phyloP scores from a whole-genome alignment of 2,113 vertebrate genomes.

The Nasalis larvatus region DNA sequence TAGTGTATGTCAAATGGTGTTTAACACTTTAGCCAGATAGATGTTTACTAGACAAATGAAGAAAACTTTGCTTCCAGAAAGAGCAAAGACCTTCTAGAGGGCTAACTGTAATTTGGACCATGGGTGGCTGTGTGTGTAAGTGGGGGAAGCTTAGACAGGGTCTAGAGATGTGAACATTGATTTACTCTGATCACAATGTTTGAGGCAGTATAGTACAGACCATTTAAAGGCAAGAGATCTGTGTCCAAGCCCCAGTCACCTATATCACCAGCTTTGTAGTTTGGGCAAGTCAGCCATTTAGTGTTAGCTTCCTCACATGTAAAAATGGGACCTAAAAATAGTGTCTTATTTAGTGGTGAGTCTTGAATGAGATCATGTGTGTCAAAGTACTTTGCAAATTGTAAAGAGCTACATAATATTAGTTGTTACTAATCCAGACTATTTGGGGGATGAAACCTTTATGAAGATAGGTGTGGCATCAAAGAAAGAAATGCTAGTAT shows the following conservation, averaged over 20 bases:
- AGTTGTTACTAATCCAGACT: slow-evolving; percentile 14
- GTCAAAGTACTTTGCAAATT: slow-evolving; percentile 43
- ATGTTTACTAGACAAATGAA: neutral
- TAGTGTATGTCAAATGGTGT: neutral
- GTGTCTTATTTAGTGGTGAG: slow-evolving; percentile 48
- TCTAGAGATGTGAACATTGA: neutral
- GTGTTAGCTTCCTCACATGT: slow-evolving; percentile 62
- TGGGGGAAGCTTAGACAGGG: neutral
- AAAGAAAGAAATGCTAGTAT: slow-evolving; percentile 14
- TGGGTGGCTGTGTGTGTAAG: neutral
- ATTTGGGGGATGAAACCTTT: neutral
- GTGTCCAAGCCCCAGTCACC: slow-evolving; percentile 22
- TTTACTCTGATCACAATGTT: slow-evolving; percentile 14
- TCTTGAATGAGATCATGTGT: slow-evolving; percentile 51
- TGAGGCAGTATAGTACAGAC: neutral
- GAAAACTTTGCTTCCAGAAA: slow-evolving; percentile 36
- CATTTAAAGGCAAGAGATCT: slow-evolving; percentile 30
- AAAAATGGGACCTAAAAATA: slow-evolving; percentile 64
- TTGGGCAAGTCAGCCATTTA: slow-evolving; percentile 66
- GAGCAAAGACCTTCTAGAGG: neutral
- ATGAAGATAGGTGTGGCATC: slow-evolving; percentile 4
- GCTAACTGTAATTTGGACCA: neutral
- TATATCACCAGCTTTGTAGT: slow-evolving; percentile 20
- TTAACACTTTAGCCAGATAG: slow-evolving; percentile 24
- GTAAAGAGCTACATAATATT: slow-evolving; percentile 33